These are phyloP conservation scores for Muntiacus reevesi DNA, from an alignment of 2,113 vertebrate genomes.

Conservation along the genomic window DNA sequence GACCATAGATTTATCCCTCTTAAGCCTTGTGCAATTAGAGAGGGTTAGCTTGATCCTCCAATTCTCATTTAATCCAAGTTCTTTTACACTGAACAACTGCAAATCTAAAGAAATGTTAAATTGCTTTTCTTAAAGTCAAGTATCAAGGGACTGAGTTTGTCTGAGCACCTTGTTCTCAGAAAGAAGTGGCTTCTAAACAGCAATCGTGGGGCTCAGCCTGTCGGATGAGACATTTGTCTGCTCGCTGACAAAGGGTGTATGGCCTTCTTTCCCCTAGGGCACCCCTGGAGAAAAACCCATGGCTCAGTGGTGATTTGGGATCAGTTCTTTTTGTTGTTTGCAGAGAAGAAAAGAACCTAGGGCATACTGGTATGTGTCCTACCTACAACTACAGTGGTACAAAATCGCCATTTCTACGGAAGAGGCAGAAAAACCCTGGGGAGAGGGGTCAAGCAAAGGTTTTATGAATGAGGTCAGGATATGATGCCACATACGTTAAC, in stretches of 20 bases:
- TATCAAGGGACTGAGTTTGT: not conserved
- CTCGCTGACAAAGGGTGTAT: not conserved
- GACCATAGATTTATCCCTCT: not conserved
- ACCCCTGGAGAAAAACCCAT: not conserved
- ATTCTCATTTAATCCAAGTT: constrained; percentile 22
- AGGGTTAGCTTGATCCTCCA: not conserved
- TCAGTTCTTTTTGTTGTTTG: not conserved
- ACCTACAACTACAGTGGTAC: accelerated
- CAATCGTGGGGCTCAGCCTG: not conserved
- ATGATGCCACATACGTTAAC: not conserved
- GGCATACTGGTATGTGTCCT: not conserved
- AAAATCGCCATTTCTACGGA: not conserved
- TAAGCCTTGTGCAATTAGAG: not conserved
- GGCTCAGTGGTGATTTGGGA: not conserved
- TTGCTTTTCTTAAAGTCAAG: constrained; percentile 36
- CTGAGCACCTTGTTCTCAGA: not conserved
- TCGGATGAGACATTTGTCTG: not conserved
- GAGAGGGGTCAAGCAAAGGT: not conserved
- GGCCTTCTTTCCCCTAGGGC: not conserved
- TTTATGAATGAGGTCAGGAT: not conserved
- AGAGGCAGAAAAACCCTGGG: not conserved
- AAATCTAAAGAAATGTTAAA: constrained; percentile 24
- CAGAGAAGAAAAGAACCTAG: not conserved
- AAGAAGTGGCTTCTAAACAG: not conserved
- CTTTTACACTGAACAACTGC: not conserved